Percentiles rank a stretch among this genome's conserved stretches.
These are phyloP conservation scores for Acanthisitta chloris DNA, from an alignment of 2,113 vertebrate species.

Conservation along the genomic window DNA sequence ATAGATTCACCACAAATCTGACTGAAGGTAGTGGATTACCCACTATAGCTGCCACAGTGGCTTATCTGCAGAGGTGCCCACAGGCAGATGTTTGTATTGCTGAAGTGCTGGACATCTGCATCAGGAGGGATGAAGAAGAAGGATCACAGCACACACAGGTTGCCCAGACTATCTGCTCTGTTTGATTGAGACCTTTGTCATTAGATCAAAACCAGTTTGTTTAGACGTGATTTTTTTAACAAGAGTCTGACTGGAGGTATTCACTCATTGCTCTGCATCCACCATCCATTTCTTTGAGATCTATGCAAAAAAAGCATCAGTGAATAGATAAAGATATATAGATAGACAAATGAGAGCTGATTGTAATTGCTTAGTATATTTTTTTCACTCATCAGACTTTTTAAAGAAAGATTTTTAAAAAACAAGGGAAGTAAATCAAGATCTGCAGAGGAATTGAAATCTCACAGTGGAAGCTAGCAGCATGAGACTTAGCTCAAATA, in stretches of 20 bases:
- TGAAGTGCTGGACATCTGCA: neutral
- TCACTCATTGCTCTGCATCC: neutral
- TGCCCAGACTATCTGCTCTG: neutral
- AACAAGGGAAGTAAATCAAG: neutral
- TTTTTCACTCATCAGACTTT: neutral
- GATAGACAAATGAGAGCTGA: neutral
- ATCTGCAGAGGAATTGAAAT: neutral
- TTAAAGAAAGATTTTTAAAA: neutral
- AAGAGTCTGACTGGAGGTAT: neutral
- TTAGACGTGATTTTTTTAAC: neutral
- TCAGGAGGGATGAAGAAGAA: neutral
- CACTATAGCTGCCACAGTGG: rapidly evolving
- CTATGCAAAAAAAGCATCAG: neutral
- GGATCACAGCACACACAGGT: neutral
- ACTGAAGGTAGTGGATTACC: neutral
- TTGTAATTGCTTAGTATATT: neutral
- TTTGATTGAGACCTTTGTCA: neutral
- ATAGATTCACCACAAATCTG: neutral
- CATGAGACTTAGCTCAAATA: neutral
- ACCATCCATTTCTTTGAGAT: neutral
- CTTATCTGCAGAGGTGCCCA: neutral
- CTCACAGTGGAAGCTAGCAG: neutral
- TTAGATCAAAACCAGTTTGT: neutral
- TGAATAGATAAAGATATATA: neutral
- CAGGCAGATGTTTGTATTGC: neutral